phyloP scores from a whole-genome alignment of 1,140 invertebrate species.

The Watersipora subatra region DNA sequence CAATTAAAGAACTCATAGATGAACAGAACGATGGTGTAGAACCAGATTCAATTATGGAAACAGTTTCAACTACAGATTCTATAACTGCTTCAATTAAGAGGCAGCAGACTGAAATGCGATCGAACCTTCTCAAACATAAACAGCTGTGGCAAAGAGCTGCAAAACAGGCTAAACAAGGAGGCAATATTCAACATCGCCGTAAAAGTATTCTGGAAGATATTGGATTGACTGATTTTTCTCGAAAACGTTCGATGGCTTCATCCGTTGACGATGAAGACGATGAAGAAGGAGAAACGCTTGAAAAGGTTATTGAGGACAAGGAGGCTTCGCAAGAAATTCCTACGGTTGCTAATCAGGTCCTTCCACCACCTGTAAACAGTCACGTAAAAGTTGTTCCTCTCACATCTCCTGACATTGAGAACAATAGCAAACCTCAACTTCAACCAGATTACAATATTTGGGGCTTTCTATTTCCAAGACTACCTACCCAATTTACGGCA shows the following conservation, averaged over 20 bases:
- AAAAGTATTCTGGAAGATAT: conserved; percentile 3
- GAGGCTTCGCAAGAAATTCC: too few species aligned
- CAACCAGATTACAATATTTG: neutral
- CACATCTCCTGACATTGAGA: neutral
- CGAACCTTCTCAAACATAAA: neutral
- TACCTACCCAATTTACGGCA: neutral
- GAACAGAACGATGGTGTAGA: neutral
- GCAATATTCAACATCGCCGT: neutral
- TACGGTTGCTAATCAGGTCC: too few species aligned
- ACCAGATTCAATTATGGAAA: neutral
- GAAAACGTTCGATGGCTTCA: neutral
- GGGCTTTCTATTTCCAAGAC: neutral
- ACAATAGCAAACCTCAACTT: neutral
- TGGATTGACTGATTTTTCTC: neutral
- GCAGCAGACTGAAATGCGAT: neutral
- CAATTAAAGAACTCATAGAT: neutral
- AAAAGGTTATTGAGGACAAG: too few species aligned
- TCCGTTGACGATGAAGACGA: neutral
- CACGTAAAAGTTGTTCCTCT: neutral
- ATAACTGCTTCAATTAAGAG: neutral
- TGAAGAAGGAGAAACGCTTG: too few species aligned
- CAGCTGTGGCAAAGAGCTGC: neutral
- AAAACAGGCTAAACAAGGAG: neutral
- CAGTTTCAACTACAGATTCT: neutral
- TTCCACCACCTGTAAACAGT: too few species aligned